Percentiles rank a stretch among this genome's conserved stretches.
Evolutionary conservation across 2,888 invertebrate genomes (phyloP).

Genomic region (Andrena bicolor): DNA sequence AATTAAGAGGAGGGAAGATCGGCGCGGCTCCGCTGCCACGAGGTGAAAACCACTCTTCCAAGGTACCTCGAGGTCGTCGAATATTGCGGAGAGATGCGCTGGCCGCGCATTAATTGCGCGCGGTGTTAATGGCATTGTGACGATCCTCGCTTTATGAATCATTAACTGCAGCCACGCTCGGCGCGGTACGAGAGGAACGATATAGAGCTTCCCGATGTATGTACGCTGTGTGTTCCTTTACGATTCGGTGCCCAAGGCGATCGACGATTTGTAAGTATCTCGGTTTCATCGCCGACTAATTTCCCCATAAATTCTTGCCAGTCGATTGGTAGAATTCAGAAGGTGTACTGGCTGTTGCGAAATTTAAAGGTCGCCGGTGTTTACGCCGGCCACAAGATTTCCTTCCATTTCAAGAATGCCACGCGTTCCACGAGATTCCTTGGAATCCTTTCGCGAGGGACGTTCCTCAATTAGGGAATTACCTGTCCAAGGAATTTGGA

Average conservation of each 20-base stretch:
- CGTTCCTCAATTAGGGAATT: slow-evolving; percentile 1
- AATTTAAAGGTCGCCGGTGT: background rate
- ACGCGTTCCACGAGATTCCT: background rate
- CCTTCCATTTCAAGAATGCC: slow-evolving; percentile 1
- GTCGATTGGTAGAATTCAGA: background rate
- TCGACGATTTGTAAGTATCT: background rate
- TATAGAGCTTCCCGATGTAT: background rate
- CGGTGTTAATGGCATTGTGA: slow-evolving; percentile 63
- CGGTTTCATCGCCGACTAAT: slow-evolving; percentile 25
- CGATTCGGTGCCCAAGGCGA: background rate
- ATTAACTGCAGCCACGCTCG: slow-evolving; percentile 36
- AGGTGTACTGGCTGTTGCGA: background rate
- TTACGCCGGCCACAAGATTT: background rate
- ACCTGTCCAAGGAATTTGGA: background rate
- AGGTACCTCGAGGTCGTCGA: slow-evolving; percentile 51
- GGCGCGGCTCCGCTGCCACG: slow-evolving; percentile 48
- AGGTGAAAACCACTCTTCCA: slow-evolving; percentile 53
- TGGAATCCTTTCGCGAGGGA: background rate
- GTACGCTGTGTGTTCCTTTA: too few relatives aligned
- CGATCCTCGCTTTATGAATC: slow-evolving; percentile 60
- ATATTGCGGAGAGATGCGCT: slow-evolving; percentile 39
- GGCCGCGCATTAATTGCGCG: slow-evolving; percentile 58
- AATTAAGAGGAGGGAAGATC: slow-evolving; percentile 76
- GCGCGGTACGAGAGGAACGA: background rate
- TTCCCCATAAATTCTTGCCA: slow-evolving; percentile 33